These are phyloP conservation scores for Galeruca laticollis DNA, from an alignment of 2,888 invertebrate genomes.

Conservation along the genomic window DNA sequence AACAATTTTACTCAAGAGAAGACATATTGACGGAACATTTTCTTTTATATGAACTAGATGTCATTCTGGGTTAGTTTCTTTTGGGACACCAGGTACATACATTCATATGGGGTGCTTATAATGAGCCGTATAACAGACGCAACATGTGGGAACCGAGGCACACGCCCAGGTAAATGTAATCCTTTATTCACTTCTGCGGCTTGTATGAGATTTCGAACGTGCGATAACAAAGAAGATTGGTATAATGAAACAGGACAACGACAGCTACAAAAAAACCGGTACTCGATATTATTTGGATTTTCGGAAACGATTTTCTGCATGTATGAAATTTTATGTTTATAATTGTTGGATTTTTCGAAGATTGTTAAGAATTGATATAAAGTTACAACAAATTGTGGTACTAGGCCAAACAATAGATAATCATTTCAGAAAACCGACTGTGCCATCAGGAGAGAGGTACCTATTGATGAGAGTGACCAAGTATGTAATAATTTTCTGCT, in stretches of 20 bases:
- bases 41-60: too few relatives aligned
- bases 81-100: constrained; percentile 18
- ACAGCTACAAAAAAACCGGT: background rate
- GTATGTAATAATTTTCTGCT: too few relatives aligned
- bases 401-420: too few relatives aligned
- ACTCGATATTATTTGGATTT: background rate
- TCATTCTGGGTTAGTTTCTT: background rate
- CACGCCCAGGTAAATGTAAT: constrained; percentile 42
- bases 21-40: too few relatives aligned
- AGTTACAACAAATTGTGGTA: too few relatives aligned
- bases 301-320: background rate
- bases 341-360: too few relatives aligned
- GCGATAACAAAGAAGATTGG: constrained; percentile 30
- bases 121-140: constrained; percentile 45
- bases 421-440: too few relatives aligned
- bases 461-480: too few relatives aligned
- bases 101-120: constrained; percentile 38
- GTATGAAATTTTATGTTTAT: too few relatives aligned
- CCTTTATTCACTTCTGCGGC: constrained; percentile 37
- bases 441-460: too few relatives aligned
- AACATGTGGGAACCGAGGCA: constrained; percentile 52
- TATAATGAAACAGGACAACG: constrained; percentile 15
- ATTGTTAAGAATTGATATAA: too few relatives aligned
- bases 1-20: too few relatives aligned
- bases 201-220: constrained; percentile 29